phyloP scores from a whole-genome alignment of 2,113 vertebrate genomes.

The Oryzias celebensis region DNA sequence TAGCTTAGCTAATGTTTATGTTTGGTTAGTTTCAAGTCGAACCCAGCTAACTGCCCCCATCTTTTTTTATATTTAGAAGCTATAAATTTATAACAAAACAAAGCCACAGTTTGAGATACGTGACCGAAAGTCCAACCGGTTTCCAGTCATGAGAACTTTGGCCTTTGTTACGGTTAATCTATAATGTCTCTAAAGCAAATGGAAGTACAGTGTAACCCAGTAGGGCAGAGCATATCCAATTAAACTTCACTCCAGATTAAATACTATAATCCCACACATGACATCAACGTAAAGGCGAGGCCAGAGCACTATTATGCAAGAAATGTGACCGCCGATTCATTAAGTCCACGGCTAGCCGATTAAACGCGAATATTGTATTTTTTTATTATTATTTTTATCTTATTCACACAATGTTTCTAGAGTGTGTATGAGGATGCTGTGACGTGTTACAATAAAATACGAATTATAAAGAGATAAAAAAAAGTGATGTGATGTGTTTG shows the following conservation, averaged over 20 bases:
- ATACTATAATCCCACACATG: constrained; percentile 76
- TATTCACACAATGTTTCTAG: neutral
- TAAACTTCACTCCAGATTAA: constrained; percentile 73
- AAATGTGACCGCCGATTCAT: constrained; percentile 51
- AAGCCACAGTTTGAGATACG: constrained; percentile 10
- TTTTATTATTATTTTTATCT: neutral
- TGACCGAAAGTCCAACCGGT: neutral
- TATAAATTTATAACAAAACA: constrained; percentile 28
- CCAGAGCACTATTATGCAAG: constrained; percentile 69
- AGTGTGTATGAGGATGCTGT: neutral
- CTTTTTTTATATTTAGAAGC: neutral
- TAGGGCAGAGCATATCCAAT: constrained; percentile 54
- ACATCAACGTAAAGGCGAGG: constrained; percentile 57
- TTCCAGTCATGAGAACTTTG: constrained; percentile 27
- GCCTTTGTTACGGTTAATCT: constrained; percentile 1
- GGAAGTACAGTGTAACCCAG: constrained; percentile 3
- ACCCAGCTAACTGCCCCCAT: neutral
- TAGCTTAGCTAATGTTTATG: constrained; percentile 52
- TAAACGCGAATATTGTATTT: neutral
- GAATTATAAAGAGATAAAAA: neutral
- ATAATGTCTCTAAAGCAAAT: neutral
- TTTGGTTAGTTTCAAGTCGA: constrained; percentile 22
- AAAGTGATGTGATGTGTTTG: constrained; percentile 16
- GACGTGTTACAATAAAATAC: neutral
- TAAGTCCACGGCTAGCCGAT: constrained; percentile 17